These are phyloP conservation scores for Balaeniceps rex DNA, from an alignment of 2,113 vertebrate genomes.

Conservation along the genomic window DNA sequence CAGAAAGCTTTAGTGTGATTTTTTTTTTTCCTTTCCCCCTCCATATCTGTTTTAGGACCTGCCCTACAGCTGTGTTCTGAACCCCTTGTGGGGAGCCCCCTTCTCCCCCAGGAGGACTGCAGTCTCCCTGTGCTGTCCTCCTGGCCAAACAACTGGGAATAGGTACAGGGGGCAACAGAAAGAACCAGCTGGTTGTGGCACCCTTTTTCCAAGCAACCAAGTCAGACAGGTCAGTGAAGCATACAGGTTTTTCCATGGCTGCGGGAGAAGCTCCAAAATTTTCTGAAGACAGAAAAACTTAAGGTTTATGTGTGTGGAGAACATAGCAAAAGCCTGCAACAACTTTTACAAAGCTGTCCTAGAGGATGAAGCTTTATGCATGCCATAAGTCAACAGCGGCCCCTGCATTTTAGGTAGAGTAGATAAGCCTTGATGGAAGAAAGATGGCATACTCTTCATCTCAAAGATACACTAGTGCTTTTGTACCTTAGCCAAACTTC, in stretches of 20 bases:
- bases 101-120: neutral
- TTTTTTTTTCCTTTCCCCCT: neutral
- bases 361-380: neutral
- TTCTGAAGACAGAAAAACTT: neutral
- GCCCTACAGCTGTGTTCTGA: neutral
- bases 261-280: neutral
- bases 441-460: neutral
- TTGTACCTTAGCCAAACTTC: neutral
- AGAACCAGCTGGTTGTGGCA: neutral
- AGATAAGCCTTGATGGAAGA: neutral
- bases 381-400: accelerated
- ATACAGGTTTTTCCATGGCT: neutral
- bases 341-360: neutral
- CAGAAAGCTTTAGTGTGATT: neutral
- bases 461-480: neutral
- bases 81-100: neutral
- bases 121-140: no score
- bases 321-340: neutral
- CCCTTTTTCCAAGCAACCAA: neutral
- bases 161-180: neutral
- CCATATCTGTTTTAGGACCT: neutral
- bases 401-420: neutral
- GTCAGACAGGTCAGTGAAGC: neutral
- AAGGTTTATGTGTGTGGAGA: neutral
- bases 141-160: neutral